These are phyloP conservation scores for Galeruca laticollis DNA, from an alignment of 2,888 invertebrate genomes.

Conservation along the genomic window DNA sequence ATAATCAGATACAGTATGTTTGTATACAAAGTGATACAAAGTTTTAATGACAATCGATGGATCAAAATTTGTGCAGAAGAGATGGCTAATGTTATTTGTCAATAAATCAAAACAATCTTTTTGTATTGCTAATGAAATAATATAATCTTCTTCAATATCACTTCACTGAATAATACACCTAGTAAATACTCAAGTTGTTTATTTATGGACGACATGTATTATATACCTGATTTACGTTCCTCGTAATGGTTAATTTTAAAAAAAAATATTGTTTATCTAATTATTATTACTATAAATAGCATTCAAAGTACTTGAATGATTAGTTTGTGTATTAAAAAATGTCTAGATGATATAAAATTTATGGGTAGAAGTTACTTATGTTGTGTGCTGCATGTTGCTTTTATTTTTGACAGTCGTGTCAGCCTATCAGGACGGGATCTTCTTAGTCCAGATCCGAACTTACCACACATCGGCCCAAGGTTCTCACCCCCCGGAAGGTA, in stretches of 20 bases:
- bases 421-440: conserved; percentile 84
- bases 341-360: neutral
- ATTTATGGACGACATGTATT: no score
- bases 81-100: no score
- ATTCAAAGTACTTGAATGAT: neutral
- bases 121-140: no score
- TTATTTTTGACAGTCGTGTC: conserved; percentile 78
- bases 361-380: conserved; percentile 51
- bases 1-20: neutral
- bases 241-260: no score
- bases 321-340: neutral
- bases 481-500: conserved; percentile 91
- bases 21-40: no score
- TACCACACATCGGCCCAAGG: conserved; percentile 91
- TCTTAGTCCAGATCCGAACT: conserved; percentile 82
- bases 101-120: no score
- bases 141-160: no score
- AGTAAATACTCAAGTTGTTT: no score
- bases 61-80: no score
- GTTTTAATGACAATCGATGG: no score
- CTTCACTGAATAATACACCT: no score
- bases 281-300: neutral
- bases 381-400: conserved; percentile 54
- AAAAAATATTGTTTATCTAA: neutral
- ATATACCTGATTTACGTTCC: no score